Base-by-base conservation (phyloP, 2,113 vertebrate species). In the Sterrhoptilus dennistouni region DNA sequence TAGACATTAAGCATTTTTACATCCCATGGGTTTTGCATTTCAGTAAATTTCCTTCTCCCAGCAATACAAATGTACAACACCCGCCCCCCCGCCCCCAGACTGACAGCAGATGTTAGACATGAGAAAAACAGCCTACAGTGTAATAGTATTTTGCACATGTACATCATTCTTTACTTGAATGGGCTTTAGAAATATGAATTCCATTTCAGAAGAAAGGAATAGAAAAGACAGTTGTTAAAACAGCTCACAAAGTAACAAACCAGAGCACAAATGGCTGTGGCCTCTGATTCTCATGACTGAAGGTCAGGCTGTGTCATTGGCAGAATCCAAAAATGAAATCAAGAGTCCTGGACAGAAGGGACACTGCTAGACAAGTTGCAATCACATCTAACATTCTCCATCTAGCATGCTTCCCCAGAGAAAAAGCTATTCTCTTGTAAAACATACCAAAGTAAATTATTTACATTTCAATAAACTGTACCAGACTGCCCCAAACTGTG, bases 61-160 rank as follows among this genome's bases (percentile, higher is more conserved):
- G 54, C 27, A 40, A 84, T 11, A 63, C 27, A 89, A 94, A 94
- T 42, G 45, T 21, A 78, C 52, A 90, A n/a, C 56, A 77, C 81
- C 52, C 0, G 0, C 40, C 0, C 0, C 40, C 63, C 78, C 28
- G 38, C 38, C 38, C 38, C 38, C 38, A 64, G 64, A 86, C 29
- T 83, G 50, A 90, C 79, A 91, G 35, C 1, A 54, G 57, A 71
- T 47, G 36, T 49, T 60, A 83, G 64, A 63, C 81, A 83, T 83
- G 36, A 66, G 56, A 65, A 74, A 77, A 88, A 56, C 52, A 56
- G 85, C 33, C 74, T 29, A 22, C 6, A 59, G 52, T 1, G 1
- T 33, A 83, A 88, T 16, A 71, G 56, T 6, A 24, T 54, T 81
- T 92, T 83, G 84, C 60, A 44, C 50, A 19, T 50, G 76, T 31